Evolutionary conservation across 2,888 invertebrate species (phyloP).

Genomic region (Zootermopsis nevadensis): DNA sequence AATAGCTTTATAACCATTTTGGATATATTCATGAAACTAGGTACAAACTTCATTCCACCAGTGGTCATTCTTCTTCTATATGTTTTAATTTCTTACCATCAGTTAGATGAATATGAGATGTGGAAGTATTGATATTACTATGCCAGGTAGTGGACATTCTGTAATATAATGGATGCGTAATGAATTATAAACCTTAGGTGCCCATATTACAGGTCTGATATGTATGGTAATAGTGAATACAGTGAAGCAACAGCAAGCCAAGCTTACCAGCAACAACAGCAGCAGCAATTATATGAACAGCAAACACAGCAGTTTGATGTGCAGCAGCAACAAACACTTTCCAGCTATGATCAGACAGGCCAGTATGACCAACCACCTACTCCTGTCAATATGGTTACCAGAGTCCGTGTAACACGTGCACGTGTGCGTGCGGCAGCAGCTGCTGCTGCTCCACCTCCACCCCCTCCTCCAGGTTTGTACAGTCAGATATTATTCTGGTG

Average conservation of each 20-base stretch:
- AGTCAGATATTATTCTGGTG: background rate
- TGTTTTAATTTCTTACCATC: no score
- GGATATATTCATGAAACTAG: no score
- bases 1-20: no score
- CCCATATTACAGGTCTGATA: constrained; percentile 52
- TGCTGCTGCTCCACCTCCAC: background rate
- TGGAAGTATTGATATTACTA: no score
- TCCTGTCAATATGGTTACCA: constrained; percentile 57
- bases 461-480: background rate
- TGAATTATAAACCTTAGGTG: background rate
- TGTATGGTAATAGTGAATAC: constrained; percentile 53
- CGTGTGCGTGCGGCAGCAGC: constrained; percentile 32
- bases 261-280: constrained; percentile 51
- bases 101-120: no score
- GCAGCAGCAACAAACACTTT: constrained; percentile 52
- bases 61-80: no score
- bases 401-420: constrained; percentile 46
- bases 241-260: constrained; percentile 46
- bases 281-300: constrained; percentile 53
- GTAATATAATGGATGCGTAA: no score
- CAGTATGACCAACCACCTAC: constrained; percentile 63
- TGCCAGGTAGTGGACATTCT: no score
- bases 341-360: constrained; percentile 58
- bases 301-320: constrained; percentile 51
- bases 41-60: no score